Conservation (phyloP, 2,113 vertebrate species). For the Oreocharis arfaki region DNA sequence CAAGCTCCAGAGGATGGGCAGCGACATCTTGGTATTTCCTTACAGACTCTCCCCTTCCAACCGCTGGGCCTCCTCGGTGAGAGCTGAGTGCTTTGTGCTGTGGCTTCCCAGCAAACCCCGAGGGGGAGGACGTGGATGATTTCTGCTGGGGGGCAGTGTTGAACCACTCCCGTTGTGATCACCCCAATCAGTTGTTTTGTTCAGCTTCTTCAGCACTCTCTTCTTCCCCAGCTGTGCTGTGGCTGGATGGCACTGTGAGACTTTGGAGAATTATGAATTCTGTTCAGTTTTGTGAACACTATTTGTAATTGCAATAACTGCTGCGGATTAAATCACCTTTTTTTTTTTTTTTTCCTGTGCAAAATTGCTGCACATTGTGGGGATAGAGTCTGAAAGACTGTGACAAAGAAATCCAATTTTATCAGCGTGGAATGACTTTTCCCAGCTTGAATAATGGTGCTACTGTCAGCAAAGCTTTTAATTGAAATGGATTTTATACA, state of each 20-base stretch:
- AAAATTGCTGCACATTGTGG: background rate
- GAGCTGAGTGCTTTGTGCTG: background rate
- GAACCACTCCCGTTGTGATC: background rate
- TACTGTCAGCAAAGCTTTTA: background rate
- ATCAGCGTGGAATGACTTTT: background rate
- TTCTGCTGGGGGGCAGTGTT: background rate
- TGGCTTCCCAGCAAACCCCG: background rate
- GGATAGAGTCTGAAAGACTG: background rate
- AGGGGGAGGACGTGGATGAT: background rate
- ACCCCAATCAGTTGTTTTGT: background rate
- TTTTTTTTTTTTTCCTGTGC: too few relatives aligned
- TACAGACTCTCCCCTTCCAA: background rate
- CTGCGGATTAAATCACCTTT: background rate
- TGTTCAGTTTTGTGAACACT: background rate
- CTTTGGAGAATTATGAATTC: background rate
- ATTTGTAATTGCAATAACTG: background rate
- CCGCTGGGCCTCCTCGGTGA: background rate
- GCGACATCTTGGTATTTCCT: background rate
- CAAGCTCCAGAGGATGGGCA: fast-evolving
- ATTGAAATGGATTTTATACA: background rate
- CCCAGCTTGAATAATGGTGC: background rate
- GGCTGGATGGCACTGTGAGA: background rate
- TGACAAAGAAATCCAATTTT: slow-evolving; percentile 21
- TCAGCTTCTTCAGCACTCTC: background rate
- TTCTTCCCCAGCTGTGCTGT: slow-evolving; percentile 12